These are phyloP conservation scores for Cydia pomonella DNA, from an alignment of 1,140 invertebrate genomes.

Conservation along the genomic window DNA sequence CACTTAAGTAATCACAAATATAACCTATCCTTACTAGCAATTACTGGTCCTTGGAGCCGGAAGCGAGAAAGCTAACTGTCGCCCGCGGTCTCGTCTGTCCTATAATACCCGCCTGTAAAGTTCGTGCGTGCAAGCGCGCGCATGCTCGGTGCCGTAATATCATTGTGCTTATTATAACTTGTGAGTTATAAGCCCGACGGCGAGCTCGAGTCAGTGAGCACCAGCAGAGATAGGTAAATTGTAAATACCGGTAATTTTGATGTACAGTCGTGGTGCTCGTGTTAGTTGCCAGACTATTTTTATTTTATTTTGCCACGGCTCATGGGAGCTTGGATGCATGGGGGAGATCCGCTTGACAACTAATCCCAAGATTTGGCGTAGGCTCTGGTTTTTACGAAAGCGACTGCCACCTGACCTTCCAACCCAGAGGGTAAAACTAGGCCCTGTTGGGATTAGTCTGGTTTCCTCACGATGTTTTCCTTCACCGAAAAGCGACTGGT, in stretches of 20 bases:
- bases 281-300: too few species aligned
- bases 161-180: conserved; percentile 8
- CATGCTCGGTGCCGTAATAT: conserved; percentile 9
- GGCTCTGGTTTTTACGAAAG: too few species aligned
- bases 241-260: background rate
- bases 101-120: background rate
- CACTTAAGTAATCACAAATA: conserved; percentile 21
- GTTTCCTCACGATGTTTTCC: too few species aligned
- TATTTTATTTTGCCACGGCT: too few species aligned
- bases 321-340: too few species aligned
- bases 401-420: too few species aligned
- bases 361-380: too few species aligned
- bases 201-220: background rate
- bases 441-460: too few species aligned
- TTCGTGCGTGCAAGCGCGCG: conserved; percentile 17
- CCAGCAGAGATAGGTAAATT: background rate
- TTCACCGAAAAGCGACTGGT: too few species aligned
- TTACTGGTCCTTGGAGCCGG: conserved; percentile 11
- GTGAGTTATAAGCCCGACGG: background rate
- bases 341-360: too few species aligned
- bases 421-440: too few species aligned
- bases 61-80: conserved; percentile 11
- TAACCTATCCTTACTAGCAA: conserved; percentile 23
- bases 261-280: background rate
- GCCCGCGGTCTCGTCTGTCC: background rate